Evolutionary conservation across 2,888 invertebrate species (phyloP).

Genomic region (Dolichopus griseipennis): DNA sequence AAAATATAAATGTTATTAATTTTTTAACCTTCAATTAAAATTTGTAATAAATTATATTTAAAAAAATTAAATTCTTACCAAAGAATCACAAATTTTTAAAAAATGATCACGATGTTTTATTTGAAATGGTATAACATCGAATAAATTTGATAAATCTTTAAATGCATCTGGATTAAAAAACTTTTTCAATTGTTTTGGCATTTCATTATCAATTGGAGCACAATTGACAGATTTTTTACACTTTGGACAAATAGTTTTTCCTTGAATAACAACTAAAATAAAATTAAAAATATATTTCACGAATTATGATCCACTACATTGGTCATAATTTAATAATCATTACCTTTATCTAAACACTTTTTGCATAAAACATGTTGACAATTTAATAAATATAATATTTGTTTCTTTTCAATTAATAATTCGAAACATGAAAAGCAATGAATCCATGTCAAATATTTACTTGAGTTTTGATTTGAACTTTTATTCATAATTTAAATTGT

Average conservation of each 20-base stretch:
- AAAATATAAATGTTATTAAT: neutral
- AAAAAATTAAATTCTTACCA: neutral
- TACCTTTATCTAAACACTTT: constrained; percentile 2
- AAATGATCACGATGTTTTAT: constrained; percentile 12
- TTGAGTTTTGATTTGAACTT: neutral
- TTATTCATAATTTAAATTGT: too few relatives aligned
- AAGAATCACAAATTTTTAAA: neutral
- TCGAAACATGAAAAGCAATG: constrained; percentile 14
- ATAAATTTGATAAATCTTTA: neutral
- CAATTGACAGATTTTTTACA: constrained; percentile 10
- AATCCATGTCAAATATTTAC: constrained; percentile 11
- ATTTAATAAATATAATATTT: neutral
- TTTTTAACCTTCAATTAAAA: neutral
- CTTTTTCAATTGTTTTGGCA: neutral
- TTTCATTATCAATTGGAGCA: neutral
- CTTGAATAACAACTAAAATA: neutral
- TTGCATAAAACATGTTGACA: constrained; percentile 13
- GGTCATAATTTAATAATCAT: neutral
- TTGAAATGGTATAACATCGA: constrained; percentile 13
- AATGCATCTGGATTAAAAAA: constrained; percentile 7
- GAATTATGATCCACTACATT: too few relatives aligned
- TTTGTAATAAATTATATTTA: too few relatives aligned
- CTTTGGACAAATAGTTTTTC: neutral
- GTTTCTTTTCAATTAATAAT: neutral
- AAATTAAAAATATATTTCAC: too few relatives aligned